These are phyloP conservation scores for Echinarachnius parma DNA, from an alignment of 53 echinoderm and acorn worm species.

Conservation along the genomic window DNA sequence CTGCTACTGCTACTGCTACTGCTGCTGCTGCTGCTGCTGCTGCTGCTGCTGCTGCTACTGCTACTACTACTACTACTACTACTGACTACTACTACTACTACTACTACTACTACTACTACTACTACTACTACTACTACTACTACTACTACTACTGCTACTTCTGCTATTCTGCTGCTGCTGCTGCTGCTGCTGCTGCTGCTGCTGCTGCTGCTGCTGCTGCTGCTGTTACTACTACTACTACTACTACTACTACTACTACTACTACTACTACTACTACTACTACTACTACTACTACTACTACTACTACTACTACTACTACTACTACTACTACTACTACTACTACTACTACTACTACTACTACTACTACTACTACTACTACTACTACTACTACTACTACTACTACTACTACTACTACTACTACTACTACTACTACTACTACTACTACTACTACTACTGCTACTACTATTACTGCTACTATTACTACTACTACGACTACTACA, in stretches of 20 bases:
- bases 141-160: slow-evolving; percentile 10
- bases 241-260: slow-evolving; percentile 18
- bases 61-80: slow-evolving; percentile 18
- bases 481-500: slow-evolving; percentile 7
- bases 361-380: slow-evolving; percentile 15
- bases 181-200: slow-evolving; percentile 2
- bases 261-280: slow-evolving; percentile 16
- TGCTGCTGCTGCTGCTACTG: background rate
- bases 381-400: slow-evolving; percentile 16
- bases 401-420: slow-evolving; percentile 2
- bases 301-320: slow-evolving; percentile 11
- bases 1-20: background rate
- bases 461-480: slow-evolving; percentile 8
- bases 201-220: background rate
- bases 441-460: slow-evolving; percentile 14
- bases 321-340: slow-evolving; percentile 8
- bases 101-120: slow-evolving; percentile 8
- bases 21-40: background rate
- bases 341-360: slow-evolving; percentile 12
- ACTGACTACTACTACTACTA: slow-evolving; percentile 16
- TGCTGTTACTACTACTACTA: slow-evolving; percentile 7
- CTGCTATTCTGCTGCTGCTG: background rate
- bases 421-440: slow-evolving; percentile 13
- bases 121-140: slow-evolving; percentile 18
- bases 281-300: slow-evolving; percentile 13